Percentiles rank a stretch among this genome's conserved stretches.
Conservation (phyloP, 1,140 invertebrate genomes). For the Probaryconus sp. region DNA sequence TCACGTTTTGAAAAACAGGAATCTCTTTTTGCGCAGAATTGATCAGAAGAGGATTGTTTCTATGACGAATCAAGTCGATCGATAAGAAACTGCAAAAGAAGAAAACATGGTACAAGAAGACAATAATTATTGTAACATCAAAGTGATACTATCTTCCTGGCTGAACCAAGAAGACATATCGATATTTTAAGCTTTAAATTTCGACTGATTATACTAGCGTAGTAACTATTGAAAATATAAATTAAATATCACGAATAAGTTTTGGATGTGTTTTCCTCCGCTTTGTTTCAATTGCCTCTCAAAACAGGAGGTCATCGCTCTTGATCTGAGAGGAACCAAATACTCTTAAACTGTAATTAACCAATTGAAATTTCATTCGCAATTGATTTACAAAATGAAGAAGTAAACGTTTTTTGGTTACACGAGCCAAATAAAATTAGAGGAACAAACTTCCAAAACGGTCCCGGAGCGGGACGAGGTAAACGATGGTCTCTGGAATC, state of each 20-base stretch:
- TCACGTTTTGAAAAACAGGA: too few relatives aligned
- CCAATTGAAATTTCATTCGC: too few relatives aligned
- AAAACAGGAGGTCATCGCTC: neutral
- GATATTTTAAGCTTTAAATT: constrained; percentile 65
- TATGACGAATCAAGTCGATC: constrained; percentile 27
- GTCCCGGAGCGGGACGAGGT: constrained; percentile 21
- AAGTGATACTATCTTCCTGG: constrained; percentile 64
- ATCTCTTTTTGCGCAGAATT: constrained; percentile 28
- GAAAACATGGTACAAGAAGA: constrained; percentile 60
- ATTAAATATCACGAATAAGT: constrained; percentile 49
- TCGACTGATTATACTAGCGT: constrained; percentile 59
- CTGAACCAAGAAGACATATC: constrained; percentile 66
- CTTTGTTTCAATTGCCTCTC: too few relatives aligned
- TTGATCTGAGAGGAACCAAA: too few relatives aligned
- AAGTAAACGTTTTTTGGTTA: too few relatives aligned
- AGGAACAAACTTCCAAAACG: constrained; percentile 57
- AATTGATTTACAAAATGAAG: too few relatives aligned
- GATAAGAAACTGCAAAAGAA: constrained; percentile 48
- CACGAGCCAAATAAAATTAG: constrained; percentile 42
- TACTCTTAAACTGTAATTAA: too few relatives aligned
- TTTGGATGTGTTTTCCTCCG: constrained; percentile 57
- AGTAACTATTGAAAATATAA: constrained; percentile 58
- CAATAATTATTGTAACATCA: constrained; percentile 63
- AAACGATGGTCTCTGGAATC: constrained; percentile 36
- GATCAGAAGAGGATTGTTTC: constrained; percentile 24